A percentile compares a stretch with the other conserved stretches of the same genome.
Conservation (phyloP, 2,888 invertebrate species). For the Drosophila limbata region DNA sequence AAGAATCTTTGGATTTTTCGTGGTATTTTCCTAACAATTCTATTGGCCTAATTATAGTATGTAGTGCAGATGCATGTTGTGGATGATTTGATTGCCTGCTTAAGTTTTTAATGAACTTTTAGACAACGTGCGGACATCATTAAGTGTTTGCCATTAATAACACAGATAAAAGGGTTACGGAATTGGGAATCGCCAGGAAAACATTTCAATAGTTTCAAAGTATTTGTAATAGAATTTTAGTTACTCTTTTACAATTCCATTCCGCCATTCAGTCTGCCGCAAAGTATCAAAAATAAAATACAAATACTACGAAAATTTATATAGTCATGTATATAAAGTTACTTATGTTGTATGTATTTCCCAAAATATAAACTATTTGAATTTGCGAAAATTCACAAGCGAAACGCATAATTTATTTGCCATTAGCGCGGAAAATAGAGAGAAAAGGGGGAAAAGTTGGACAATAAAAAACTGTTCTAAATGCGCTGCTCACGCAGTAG, state of each 20-base stretch:
- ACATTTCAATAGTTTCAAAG: background rate
- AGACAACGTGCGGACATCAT: constrained; percentile 16
- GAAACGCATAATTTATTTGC: constrained; percentile 59
- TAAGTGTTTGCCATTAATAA: constrained; percentile 12
- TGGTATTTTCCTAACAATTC: constrained; percentile 8
- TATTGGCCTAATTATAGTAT: constrained; percentile 42
- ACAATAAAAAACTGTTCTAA: constrained; percentile 42
- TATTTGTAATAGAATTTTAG: background rate
- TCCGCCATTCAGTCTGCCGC: constrained; percentile 51
- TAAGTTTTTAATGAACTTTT: constrained; percentile 22
- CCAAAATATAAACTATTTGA: constrained; percentile 37
- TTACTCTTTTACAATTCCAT: background rate
- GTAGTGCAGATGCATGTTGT: constrained; percentile 3
- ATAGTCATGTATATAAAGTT: constrained; percentile 12
- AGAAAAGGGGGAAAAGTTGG: constrained; percentile 19
- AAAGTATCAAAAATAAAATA: constrained; percentile 35
- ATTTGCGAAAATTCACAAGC: constrained; percentile 27
- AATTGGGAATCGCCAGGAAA: background rate
- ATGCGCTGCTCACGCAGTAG: constrained; percentile 19
- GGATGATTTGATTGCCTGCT: constrained; percentile 22
- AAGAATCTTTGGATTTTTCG: background rate
- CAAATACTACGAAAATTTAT: constrained; percentile 17
- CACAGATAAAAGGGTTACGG: constrained; percentile 7
- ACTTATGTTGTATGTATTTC: constrained; percentile 14
- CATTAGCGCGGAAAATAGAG: constrained; percentile 40